Percentiles rank a stretch among this genome's conserved stretches.
Evolutionary conservation across 2,888 invertebrate species (phyloP).

Genomic region (Lycophotia porphyrea): DNA sequence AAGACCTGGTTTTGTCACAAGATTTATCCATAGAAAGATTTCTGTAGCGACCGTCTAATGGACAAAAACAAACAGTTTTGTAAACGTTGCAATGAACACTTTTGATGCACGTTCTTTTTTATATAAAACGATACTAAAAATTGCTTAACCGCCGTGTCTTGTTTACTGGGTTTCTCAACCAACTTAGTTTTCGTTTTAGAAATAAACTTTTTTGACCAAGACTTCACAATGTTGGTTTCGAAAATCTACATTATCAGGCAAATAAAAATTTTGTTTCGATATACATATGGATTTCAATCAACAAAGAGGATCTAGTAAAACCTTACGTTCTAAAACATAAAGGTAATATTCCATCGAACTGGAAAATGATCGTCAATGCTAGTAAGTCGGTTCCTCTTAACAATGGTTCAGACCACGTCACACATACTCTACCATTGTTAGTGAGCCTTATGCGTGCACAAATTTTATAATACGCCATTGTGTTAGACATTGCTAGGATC

Average conservation of each 20-base stretch:
- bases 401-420: conserved; percentile 61
- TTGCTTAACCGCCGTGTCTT: conserved; percentile 41
- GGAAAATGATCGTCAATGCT: conserved; percentile 45
- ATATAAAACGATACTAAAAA: conserved; percentile 46
- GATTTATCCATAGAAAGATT: conserved; percentile 35
- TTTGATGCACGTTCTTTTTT: conserved; percentile 44
- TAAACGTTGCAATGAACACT: conserved; percentile 46
- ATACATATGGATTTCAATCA: conserved; percentile 18
- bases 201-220: conserved; percentile 1
- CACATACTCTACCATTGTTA: conserved; percentile 61
- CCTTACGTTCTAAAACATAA: conserved; percentile 12
- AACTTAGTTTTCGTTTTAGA: conserved; percentile 13
- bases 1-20: conserved; percentile 48
- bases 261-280: too few species aligned
- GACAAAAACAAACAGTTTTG: conserved; percentile 37
- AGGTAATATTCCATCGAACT: conserved; percentile 20
- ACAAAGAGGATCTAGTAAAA: background rate
- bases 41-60: conserved; percentile 15
- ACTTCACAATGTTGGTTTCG: conserved; percentile 15
- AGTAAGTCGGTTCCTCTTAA: conserved; percentile 52
- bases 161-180: conserved; percentile 37
- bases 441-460: conserved; percentile 56
- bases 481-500: conserved; percentile 54
- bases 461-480: conserved; percentile 62
- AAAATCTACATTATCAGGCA: background rate